Conservation (phyloP, 2,797 vertebrate species). For the Euphonia xanthogaster region DNA sequence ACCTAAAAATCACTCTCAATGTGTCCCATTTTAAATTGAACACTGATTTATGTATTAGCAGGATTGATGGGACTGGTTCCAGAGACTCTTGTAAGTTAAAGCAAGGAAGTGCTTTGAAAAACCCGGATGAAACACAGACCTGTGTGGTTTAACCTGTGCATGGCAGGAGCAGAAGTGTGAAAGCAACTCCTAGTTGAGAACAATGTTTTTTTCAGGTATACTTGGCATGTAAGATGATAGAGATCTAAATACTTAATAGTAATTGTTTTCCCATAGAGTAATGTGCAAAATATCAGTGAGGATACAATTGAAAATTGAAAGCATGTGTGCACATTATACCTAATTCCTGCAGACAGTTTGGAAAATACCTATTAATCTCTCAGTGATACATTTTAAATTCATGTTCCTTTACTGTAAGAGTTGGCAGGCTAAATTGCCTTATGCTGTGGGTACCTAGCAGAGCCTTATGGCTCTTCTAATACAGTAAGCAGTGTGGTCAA, state of each 20-base stretch:
- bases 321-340: background rate
- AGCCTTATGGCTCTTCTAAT: background rate
- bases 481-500: background rate
- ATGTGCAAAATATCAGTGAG: background rate
- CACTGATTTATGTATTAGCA: background rate
- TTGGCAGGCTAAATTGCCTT: background rate
- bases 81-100: background rate
- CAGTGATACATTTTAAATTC: background rate
- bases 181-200: background rate
- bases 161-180: background rate
- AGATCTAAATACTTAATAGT: background rate
- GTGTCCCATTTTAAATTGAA: background rate
- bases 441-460: background rate
- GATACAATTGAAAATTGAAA: background rate
- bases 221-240: background rate
- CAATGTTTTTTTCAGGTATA: background rate
- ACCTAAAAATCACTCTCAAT: background rate
- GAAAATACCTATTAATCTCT: background rate
- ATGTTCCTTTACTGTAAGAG: background rate
- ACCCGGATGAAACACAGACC: background rate
- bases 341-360: background rate
- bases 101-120: background rate
- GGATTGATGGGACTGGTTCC: background rate
- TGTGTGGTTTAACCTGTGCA: background rate
- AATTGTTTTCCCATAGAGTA: background rate